phyloP scores from a whole-genome alignment of 2,797 vertebrate species.

The Rhincodon typus region DNA sequence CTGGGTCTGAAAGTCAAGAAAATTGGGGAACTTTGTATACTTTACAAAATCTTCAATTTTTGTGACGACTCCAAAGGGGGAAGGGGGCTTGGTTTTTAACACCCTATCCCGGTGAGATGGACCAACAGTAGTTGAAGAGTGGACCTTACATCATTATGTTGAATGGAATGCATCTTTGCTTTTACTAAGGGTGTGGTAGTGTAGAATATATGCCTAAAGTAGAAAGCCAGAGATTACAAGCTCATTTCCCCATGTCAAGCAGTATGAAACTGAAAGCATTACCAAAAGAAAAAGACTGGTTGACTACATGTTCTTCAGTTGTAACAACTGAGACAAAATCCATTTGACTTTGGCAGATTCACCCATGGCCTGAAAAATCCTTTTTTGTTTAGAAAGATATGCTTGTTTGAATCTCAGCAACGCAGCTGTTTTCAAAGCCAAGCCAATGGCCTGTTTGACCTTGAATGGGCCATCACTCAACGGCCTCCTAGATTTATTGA shows the following conservation, averaged over 20 bases:
- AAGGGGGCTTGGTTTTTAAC: too few relatives aligned
- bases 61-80: too few relatives aligned
- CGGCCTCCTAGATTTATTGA: neutral
- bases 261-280: neutral
- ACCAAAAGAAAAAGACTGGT: neutral
- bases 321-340: neutral
- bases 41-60: too few relatives aligned
- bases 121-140: too few relatives aligned
- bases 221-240: neutral
- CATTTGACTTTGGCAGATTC: neutral
- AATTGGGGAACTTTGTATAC: too few relatives aligned
- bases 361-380: neutral
- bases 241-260: too few relatives aligned
- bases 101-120: too few relatives aligned
- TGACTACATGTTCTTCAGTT: neutral
- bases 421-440: neutral
- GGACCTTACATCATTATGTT: neutral
- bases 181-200: neutral
- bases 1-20: too few relatives aligned
- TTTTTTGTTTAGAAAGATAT: neutral
- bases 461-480: neutral
- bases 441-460: neutral
- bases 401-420: neutral
- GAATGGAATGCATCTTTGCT: neutral
- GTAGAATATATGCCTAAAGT: neutral